phyloP scores from a whole-genome alignment of 2,888 invertebrate genomes.

The Drosophila paranaensis region DNA sequence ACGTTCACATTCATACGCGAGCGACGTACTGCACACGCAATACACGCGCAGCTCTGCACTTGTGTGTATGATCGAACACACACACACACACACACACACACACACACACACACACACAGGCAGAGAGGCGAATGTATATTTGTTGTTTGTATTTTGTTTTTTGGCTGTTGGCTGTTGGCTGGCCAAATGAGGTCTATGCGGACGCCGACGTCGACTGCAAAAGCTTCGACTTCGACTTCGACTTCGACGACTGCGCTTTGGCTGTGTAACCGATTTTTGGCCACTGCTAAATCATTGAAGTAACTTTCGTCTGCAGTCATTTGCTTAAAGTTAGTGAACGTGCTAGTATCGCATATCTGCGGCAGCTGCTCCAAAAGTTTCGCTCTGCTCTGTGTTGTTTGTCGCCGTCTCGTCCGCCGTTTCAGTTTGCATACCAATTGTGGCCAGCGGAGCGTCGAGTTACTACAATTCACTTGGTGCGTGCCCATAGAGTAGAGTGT shows the following conservation, averaged over 20 bases:
- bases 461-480: constrained; percentile 29
- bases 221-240: constrained; percentile 44
- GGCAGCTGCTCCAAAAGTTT: constrained; percentile 54
- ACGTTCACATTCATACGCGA: constrained; percentile 16
- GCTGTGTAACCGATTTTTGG: constrained; percentile 80
- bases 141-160: constrained; percentile 14
- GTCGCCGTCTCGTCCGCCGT: not conserved
- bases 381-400: constrained; percentile 4
- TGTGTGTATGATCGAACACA: constrained; percentile 10
- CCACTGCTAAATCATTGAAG: constrained; percentile 83
- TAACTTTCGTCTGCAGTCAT: constrained; percentile 85
- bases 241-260: constrained; percentile 47
- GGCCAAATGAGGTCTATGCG: constrained; percentile 39
- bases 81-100: not conserved
- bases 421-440: constrained; percentile 15
- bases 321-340: constrained; percentile 85
- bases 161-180: constrained; percentile 26
- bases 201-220: constrained; percentile 45
- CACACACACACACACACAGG: not conserved
- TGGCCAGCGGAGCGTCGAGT: constrained; percentile 11
- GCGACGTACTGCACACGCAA: constrained; percentile 2
- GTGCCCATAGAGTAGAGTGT: constrained; percentile 24
- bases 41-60: constrained; percentile 5
- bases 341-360: constrained; percentile 82
- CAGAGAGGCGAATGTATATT: constrained; percentile 8